phyloP scores from a whole-genome alignment of 2,888 invertebrate species.

The Nomada goodeniana region DNA sequence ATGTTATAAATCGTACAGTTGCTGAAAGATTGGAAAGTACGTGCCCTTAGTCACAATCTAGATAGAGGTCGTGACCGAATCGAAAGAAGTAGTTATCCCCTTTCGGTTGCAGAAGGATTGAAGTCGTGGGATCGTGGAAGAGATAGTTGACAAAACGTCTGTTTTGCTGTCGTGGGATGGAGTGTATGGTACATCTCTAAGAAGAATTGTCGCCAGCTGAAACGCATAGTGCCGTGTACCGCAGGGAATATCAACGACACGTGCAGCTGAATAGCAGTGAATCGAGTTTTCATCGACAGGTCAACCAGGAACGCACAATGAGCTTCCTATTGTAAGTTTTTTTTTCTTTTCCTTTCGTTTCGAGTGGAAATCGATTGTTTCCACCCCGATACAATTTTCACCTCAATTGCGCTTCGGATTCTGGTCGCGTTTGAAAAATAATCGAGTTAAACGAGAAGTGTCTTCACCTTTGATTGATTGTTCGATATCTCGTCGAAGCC shows the following conservation, averaged over 20 bases:
- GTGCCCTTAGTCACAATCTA: constrained; percentile 51
- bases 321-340: constrained; percentile 83
- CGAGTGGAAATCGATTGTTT: constrained; percentile 43
- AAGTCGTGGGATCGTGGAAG: constrained; percentile 50
- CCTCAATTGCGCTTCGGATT: not conserved
- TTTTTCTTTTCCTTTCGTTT: constrained; percentile 35
- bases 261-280: constrained; percentile 37
- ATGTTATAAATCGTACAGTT: not conserved
- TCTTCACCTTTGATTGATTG: not conserved
- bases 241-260: constrained; percentile 37
- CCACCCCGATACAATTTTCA: not conserved
- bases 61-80: constrained; percentile 47
- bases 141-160: constrained; percentile 64
- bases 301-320: constrained; percentile 76
- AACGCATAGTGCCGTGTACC: constrained; percentile 1
- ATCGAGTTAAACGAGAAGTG: not conserved
- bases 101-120: constrained; percentile 44
- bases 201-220: constrained; percentile 2
- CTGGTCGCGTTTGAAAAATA: no score
- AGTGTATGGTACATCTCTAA: constrained; percentile 39
- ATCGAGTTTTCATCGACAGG: constrained; percentile 52
- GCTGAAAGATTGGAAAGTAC: not conserved
- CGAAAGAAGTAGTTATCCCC: constrained; percentile 44
- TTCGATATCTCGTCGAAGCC: not conserved
- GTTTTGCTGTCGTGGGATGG: constrained; percentile 27